Percentiles rank a stretch among this genome's conserved stretches.
phyloP scores from a whole-genome alignment of 2,797 vertebrate species.

The Ambastaia sidthimunki region DNA sequence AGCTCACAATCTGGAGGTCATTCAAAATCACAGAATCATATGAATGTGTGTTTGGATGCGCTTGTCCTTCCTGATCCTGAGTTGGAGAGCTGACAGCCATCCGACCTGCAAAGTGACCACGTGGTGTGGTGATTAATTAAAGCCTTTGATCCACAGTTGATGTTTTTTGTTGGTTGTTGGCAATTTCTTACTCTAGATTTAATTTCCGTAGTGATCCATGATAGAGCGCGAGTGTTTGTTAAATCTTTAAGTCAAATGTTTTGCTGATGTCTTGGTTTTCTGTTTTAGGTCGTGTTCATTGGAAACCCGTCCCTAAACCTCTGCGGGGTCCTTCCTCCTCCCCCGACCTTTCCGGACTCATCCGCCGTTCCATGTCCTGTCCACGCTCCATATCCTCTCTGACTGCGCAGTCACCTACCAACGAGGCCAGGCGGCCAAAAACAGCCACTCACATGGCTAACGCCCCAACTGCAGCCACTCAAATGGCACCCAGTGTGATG shows the following conservation, averaged over 20 bases:
- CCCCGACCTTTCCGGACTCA: conserved; percentile 80
- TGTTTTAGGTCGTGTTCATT: conserved; percentile 78
- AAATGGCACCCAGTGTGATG: conserved; percentile 63
- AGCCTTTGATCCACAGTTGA: conserved; percentile 35
- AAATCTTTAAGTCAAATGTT: conserved; percentile 53
- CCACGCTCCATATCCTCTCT: conserved; percentile 93
- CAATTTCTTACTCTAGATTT: conserved; percentile 47
- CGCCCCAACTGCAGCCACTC: conserved; percentile 61
- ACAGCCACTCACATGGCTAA: conserved; percentile 55
- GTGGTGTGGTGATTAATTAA: conserved; percentile 59
- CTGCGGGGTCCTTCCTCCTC: conserved; percentile 75
- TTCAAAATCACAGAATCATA: conserved; percentile 67
- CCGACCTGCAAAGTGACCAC: conserved; percentile 47
- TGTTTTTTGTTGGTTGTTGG: conserved; percentile 25
- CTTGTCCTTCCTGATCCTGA: conserved; percentile 68
- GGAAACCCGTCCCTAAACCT: conserved; percentile 81
- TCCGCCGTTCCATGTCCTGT: conserved; percentile 94
- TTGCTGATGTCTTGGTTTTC: conserved; percentile 27
- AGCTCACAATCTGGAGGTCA: conserved; percentile 71
- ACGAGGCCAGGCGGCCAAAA: conserved; percentile 74
- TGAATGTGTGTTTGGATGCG: conserved; percentile 51
- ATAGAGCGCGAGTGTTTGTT: conserved; percentile 11
- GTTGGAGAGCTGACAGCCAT: conserved; percentile 43
- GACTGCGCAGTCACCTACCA: conserved; percentile 75
- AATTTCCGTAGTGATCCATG: conserved; percentile 19